phyloP scores from a whole-genome alignment of 2,113 vertebrate species.

The Dicrurus megarhynchus region DNA sequence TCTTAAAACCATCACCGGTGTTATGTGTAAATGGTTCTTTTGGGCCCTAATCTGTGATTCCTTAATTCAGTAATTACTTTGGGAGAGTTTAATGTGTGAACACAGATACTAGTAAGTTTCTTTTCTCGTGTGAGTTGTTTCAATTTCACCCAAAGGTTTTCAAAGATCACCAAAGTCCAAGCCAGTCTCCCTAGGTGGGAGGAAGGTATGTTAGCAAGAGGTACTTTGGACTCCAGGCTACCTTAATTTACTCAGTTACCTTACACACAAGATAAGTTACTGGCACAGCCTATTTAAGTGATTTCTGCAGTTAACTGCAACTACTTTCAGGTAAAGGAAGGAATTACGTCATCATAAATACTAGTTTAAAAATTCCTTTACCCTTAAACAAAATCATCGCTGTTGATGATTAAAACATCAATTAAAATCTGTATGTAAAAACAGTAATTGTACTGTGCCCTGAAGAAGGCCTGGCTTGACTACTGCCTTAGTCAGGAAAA shows the following conservation, averaged over 20 bases:
- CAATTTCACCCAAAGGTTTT: neutral
- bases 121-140: neutral
- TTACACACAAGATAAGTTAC: neutral
- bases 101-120: neutral
- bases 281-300: neutral
- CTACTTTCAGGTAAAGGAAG: neutral
- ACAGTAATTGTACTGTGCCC: neutral
- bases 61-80: neutral
- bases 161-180: neutral
- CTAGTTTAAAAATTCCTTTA: neutral
- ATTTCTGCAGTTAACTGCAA: neutral
- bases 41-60: neutral
- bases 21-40: neutral
- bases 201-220: neutral
- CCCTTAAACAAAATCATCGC: neutral
- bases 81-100: neutral
- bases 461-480: neutral
- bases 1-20: neutral
- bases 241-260: neutral
- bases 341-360: neutral
- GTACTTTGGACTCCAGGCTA: neutral
- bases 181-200: neutral
- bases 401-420: neutral
- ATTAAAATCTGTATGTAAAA: neutral
- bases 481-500: neutral